phyloP scores from a whole-genome alignment of 2,113 vertebrate species.

The Laticauda laticaudata region DNA sequence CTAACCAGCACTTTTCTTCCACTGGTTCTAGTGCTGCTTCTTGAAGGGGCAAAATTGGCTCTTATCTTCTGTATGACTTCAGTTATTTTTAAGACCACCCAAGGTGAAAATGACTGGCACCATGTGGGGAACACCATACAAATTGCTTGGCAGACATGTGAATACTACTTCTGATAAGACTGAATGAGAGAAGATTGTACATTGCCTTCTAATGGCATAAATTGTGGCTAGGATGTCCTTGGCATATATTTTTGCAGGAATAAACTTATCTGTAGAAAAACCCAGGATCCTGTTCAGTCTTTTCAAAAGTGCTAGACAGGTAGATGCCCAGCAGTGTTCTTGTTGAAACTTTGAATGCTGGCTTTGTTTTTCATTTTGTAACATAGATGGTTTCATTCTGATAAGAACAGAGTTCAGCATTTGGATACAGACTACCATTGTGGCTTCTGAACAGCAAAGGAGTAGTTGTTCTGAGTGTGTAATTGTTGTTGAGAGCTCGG shows the following conservation, averaged over 20 bases:
- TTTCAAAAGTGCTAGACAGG: background rate
- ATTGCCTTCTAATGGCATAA: constrained; percentile 3
- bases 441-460: background rate
- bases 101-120: background rate
- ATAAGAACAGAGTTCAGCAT: background rate
- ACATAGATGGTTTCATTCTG: background rate
- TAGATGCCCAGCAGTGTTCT: background rate
- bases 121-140: background rate
- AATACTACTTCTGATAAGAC: background rate
- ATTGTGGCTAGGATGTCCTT: background rate
- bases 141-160: background rate
- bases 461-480: background rate
- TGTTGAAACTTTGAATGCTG: background rate
- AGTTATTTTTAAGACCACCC: background rate
- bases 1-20: background rate
- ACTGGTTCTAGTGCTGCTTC: background rate
- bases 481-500: background rate
- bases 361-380: constrained; percentile 5
- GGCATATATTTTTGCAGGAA: background rate
- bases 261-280: constrained; percentile 18
- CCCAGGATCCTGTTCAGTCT: background rate
- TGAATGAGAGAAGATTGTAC: background rate
- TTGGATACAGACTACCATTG: background rate
- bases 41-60: background rate
- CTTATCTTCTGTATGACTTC: background rate